Percentiles rank a stretch among this genome's conserved stretches.
phyloP scores from a whole-genome alignment of 1,140 invertebrate species.

The Euura saliciscinereae region DNA sequence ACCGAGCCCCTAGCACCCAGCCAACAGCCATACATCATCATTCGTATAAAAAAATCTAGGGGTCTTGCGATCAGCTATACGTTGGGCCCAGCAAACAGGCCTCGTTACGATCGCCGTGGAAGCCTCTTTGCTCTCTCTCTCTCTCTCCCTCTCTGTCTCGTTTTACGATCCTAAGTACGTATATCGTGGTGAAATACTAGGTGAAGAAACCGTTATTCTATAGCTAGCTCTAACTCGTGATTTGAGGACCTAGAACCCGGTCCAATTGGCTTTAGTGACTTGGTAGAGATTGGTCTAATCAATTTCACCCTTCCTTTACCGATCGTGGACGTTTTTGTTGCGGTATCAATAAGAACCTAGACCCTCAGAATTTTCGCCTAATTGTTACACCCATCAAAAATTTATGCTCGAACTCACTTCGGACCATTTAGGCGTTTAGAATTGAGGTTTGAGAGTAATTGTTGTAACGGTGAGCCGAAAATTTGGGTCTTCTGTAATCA shows the following conservation, averaged over 20 bases:
- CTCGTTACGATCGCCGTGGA: not conserved
- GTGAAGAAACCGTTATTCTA: not conserved
- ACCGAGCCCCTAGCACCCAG: slow-evolving; percentile 55
- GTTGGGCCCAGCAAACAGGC: slow-evolving; percentile 1
- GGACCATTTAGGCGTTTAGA: too few relatives aligned
- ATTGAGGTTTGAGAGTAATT: too few relatives aligned
- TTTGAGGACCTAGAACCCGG: not conserved
- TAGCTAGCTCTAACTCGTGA: not conserved
- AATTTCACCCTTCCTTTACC: not conserved
- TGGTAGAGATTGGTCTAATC: not conserved
- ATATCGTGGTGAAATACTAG: not conserved
- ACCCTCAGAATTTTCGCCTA: not conserved
- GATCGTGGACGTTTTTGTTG: not conserved
- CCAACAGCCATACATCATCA: slow-evolving; percentile 61
- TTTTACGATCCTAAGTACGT: not conserved
- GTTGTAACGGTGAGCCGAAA: too few relatives aligned
- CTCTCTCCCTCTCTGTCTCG: not conserved
- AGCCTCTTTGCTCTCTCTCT: not conserved
- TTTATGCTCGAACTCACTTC: slow-evolving; percentile 1
- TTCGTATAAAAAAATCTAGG: slow-evolving; percentile 41
- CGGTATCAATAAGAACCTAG: not conserved
- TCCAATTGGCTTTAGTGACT: not conserved
- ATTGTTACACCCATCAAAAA: slow-evolving; percentile 4
- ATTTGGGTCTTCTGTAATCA: too few relatives aligned
- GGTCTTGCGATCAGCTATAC: not conserved